These are phyloP conservation scores for Arrhopalites spinosus DNA, from an alignment of 2,888 invertebrate species.

Conservation along the genomic window DNA sequence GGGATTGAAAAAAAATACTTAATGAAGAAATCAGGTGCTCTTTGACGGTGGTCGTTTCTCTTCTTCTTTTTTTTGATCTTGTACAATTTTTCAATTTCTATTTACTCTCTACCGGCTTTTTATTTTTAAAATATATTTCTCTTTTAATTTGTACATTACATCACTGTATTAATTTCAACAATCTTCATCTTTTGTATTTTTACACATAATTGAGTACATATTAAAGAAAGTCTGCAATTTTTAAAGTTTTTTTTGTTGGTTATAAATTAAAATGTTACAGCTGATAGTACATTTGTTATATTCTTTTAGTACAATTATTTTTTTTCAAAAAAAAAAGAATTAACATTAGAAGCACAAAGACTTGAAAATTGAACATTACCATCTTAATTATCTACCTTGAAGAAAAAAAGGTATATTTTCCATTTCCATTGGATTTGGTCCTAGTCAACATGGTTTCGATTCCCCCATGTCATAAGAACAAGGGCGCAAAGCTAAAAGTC, in stretches of 20 bases:
- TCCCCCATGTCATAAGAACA: background rate
- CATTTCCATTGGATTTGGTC: background rate
- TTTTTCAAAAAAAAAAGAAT: too few relatives aligned
- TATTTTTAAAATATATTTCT: background rate
- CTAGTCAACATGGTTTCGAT: slow-evolving; percentile 7
- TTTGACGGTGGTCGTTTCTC: slow-evolving; percentile 20
- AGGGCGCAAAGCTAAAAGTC: background rate
- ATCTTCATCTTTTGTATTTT: background rate
- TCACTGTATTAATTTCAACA: too few relatives aligned
- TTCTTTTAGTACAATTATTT: too few relatives aligned
- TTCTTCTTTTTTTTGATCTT: background rate
- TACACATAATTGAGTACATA: too few relatives aligned
- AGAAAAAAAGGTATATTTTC: too few relatives aligned
- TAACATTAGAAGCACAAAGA: too few relatives aligned
- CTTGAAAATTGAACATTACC: too few relatives aligned
- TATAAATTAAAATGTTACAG: too few relatives aligned
- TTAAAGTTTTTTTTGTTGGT: too few relatives aligned
- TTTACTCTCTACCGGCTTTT: background rate
- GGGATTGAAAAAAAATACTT: background rate
- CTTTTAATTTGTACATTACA: background rate
- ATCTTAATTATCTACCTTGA: too few relatives aligned
- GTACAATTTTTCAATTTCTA: slow-evolving; percentile 1
- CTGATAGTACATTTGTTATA: too few relatives aligned
- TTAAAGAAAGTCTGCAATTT: too few relatives aligned
- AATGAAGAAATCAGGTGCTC: slow-evolving; percentile 25